Percentiles rank a stretch among this genome's conserved stretches.
phyloP scores from a whole-genome alignment of 1,140 invertebrate genomes.

The Colletes latitarsis region DNA sequence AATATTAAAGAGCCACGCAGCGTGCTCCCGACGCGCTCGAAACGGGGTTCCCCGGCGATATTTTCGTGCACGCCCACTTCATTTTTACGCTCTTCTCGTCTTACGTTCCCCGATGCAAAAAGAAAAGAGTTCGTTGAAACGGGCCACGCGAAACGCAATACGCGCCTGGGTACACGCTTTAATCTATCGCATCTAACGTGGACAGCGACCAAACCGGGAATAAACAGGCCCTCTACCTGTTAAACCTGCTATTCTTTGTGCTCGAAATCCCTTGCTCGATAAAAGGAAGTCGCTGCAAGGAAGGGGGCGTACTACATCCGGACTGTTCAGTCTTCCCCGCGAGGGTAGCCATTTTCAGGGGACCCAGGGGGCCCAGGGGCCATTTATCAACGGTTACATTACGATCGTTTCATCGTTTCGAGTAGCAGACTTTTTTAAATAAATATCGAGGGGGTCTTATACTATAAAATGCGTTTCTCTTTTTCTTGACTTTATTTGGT shows the following conservation, averaged over 20 bases:
- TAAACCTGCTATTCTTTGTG: conserved; percentile 36
- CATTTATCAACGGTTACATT: conserved; percentile 12
- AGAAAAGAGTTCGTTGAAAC: conserved; percentile 35
- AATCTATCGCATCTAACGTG: conserved; percentile 4
- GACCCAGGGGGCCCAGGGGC: too few relatives aligned
- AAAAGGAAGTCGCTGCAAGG: conserved; percentile 20
- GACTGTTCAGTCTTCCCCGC: neutral
- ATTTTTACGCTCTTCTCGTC: conserved; percentile 48
- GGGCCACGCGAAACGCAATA: neutral
- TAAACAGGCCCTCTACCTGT: conserved; percentile 31
- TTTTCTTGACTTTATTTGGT: too few relatives aligned
- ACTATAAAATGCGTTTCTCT: too few relatives aligned
- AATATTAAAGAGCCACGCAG: conserved; percentile 39
- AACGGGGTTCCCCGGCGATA: conserved; percentile 40
- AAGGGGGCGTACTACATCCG: conserved; percentile 43
- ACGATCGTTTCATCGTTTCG: conserved; percentile 7
- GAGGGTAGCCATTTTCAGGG: neutral
- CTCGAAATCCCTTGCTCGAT: neutral
- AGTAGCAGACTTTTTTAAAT: too few relatives aligned
- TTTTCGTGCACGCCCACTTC: conserved; percentile 66
- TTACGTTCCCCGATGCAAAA: conserved; percentile 34
- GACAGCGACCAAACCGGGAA: conserved; percentile 19
- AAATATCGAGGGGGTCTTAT: too few relatives aligned
- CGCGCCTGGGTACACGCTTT: conserved; percentile 2
- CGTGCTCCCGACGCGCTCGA: neutral